Evolutionary conservation across 1,140 invertebrate species (phyloP), one percentile per base, ranked within the genome.

Genomic region (Bombus balteatus): DNA sequence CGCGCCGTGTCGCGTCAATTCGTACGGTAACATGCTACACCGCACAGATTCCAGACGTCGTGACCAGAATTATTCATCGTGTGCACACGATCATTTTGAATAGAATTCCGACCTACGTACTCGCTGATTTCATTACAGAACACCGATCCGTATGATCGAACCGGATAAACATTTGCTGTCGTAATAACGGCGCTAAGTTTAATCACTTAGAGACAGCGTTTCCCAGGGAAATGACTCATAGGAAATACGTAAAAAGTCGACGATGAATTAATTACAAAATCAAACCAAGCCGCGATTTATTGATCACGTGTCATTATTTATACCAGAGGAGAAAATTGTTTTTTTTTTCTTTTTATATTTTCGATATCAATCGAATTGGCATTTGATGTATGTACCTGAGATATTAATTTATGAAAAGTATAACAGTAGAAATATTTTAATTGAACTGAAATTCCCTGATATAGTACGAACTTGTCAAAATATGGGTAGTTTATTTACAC

Each of bases 101-200:
- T 77, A 77, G 81, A 80, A 80, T 57, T 28, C 66, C 77, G 39
- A 86, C 74, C 84, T 62, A 77, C 85, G 88, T 87, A 47, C 53
- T 65, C 73, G 47, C 18, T 53, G 47, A 75, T 86, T 89, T 70
- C 71, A 73, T 89, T 89, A 87, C 77, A 89, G 87, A 87, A 89
- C 73, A 37, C 74, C 65, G 18, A 82, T 71, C 37, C 72, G 73
- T 83, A 78, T 71, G n/a, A 79, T 86, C 43, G 74, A 86, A 43
- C 78, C 82, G 53, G 39, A 82, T 82, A 75, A 78, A 83, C 43
- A 25, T 32, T 83, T 32, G 34, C 37, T 53, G 74, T 70, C 47
- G 47, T 66, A 70, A 78, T 15, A 53, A 70, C 75, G 28, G 32
- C 22, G 43, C 43, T 34, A 66, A 32, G 39, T 32, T 84, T 47